Evolutionary conservation across 2,113 vertebrate species (phyloP).

Genomic region (Galemys pyrenaicus): DNA sequence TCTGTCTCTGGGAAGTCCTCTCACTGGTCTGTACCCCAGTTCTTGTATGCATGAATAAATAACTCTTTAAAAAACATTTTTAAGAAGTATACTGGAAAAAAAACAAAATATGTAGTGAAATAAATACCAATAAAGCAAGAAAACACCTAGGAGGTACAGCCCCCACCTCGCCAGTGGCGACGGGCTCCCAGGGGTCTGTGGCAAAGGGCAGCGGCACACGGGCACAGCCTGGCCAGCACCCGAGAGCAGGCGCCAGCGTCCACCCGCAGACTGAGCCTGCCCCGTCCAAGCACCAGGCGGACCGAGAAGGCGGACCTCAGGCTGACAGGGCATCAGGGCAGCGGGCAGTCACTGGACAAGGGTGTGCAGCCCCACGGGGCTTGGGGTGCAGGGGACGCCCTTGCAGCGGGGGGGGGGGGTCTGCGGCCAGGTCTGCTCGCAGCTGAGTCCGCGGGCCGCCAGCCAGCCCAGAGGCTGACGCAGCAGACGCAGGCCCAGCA

Average conservation of each 20-base stretch:
- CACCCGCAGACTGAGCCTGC: fast-evolving
- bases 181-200: neutral
- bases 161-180: neutral
- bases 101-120: neutral
- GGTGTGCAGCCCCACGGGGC: neutral
- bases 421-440: neutral
- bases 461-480: neutral
- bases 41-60: too few species aligned
- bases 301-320: too few species aligned
- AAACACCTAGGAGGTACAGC: neutral
- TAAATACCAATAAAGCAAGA: neutral
- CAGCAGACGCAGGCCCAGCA: too few species aligned
- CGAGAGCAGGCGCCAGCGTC: fast-evolving
- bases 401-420: too few species aligned
- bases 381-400: neutral
- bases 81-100: too few species aligned
- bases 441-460: too few species aligned
- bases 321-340: too few species aligned
- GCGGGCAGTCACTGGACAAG: too few species aligned
- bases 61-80: too few species aligned
- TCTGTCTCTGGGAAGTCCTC: too few species aligned
- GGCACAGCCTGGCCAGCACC: neutral
- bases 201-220: neutral
- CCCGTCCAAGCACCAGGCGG: neutral
- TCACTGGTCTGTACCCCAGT: too few species aligned